These are phyloP conservation scores for Nephrocerus scutellatus DNA, from an alignment of 2,888 invertebrate species.

Conservation along the genomic window DNA sequence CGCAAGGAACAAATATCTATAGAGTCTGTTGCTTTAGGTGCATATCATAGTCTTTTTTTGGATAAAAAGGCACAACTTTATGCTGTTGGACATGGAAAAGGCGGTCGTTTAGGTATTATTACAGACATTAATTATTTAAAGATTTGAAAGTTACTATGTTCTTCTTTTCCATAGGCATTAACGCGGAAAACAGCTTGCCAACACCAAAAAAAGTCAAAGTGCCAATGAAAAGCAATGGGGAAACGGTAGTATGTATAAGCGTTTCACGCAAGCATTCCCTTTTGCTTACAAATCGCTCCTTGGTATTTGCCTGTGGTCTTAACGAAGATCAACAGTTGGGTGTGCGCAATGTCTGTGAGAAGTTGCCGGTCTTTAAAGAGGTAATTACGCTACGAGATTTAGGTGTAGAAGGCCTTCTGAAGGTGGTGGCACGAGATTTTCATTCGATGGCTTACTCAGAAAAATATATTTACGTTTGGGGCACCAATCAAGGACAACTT, in stretches of 20 bases:
- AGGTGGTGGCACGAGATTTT: constrained; percentile 61
- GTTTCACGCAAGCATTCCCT: constrained; percentile 43
- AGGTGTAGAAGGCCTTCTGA: constrained; percentile 46
- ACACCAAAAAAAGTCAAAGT: constrained; percentile 39
- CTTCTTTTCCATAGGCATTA: constrained; percentile 50
- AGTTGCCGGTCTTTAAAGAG: constrained; percentile 39
- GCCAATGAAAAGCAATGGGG: constrained; percentile 33
- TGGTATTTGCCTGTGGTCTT: constrained; percentile 55
- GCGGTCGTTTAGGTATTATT: constrained; percentile 70
- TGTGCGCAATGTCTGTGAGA: constrained; percentile 50
- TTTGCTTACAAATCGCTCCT: constrained; percentile 37
- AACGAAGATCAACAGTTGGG: constrained; percentile 62
- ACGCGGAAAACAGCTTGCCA: constrained; percentile 51
- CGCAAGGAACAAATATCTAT: constrained; percentile 55
- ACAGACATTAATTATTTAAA: too few species aligned
- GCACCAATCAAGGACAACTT: constrained; percentile 74
- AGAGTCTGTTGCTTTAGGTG: constrained; percentile 51
- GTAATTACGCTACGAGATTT: constrained; percentile 39
- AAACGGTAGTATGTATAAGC: constrained; percentile 39
- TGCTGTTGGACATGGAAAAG: constrained; percentile 75
- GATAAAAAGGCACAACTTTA: constrained; percentile 51
- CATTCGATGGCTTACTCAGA: constrained; percentile 65
- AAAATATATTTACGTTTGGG: constrained; percentile 67
- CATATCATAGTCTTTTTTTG: constrained; percentile 43
- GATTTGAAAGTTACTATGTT: not conserved